A percentile compares a stretch with the other conserved stretches of the same genome.
These are phyloP conservation scores for Ectropis crepuscularia DNA, from an alignment of 2,888 invertebrate species.

Conservation along the genomic window DNA sequence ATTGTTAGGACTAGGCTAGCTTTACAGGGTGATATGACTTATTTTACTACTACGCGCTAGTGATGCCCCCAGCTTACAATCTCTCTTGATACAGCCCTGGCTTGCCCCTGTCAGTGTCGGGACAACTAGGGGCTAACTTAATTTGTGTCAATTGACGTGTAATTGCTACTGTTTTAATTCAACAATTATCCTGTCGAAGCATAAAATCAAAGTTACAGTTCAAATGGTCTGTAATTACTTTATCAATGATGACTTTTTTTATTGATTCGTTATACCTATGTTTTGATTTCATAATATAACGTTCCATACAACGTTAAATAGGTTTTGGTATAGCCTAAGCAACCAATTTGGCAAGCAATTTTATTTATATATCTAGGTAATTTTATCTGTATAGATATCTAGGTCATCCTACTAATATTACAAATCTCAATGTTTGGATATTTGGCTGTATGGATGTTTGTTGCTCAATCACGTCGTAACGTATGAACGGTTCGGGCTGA, in stretches of 20 bases:
- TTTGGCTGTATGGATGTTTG: too few species aligned
- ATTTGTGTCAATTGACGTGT: constrained; percentile 22
- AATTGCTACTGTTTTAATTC: constrained; percentile 32
- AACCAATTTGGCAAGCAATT: too few species aligned
- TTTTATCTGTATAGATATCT: too few species aligned
- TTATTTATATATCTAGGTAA: too few species aligned
- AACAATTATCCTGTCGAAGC: constrained; percentile 25
- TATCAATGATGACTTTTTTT: neutral
- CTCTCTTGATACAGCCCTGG: constrained; percentile 12
- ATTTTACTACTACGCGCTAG: neutral
- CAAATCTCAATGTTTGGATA: too few species aligned
- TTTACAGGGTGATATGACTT: neutral
- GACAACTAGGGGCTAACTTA: constrained; percentile 20
- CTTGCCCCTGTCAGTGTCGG: constrained; percentile 18
- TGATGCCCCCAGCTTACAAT: neutral
- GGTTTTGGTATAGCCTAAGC: too few species aligned
- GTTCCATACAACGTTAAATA: too few species aligned
- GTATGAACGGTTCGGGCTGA: too few species aligned
- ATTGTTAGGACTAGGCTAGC: too few species aligned
- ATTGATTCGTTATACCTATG: neutral
- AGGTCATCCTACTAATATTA: too few species aligned
- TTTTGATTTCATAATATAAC: neutral
- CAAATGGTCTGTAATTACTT: constrained; percentile 18
- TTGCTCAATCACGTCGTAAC: too few species aligned
- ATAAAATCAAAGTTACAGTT: constrained; percentile 24